Conservation (phyloP, 1,140 invertebrate species). For the Pteromalus puparum region DNA sequence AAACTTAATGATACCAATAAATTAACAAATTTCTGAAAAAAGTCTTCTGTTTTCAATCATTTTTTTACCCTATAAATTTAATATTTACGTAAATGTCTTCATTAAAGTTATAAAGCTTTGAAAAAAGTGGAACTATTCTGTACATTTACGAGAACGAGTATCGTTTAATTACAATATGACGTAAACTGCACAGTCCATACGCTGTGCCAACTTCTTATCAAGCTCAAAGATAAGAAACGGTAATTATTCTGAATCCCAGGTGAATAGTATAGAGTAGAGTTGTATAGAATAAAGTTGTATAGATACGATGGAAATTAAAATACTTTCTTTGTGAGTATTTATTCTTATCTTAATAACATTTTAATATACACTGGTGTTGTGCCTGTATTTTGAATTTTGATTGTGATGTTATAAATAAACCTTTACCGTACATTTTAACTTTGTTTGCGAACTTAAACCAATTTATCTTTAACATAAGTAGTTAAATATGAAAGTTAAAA, state of each 20-base stretch:
- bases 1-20: no score
- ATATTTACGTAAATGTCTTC: no score
- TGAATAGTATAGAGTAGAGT: background rate
- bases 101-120: no score
- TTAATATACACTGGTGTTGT: background rate
- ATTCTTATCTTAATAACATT: background rate
- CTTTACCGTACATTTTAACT: background rate
- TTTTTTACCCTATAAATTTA: no score
- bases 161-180: background rate
- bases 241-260: background rate
- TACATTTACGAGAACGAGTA: no score
- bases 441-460: background rate
- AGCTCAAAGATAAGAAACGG: background rate
- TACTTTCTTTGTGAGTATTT: background rate
- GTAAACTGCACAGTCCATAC: background rate
- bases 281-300: background rate
- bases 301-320: background rate
- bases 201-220: background rate
- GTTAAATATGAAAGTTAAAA: background rate
- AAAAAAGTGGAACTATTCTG: no score
- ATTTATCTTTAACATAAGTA: background rate
- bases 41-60: no score
- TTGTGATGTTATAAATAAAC: no score
- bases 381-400: background rate
- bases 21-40: no score